phyloP scores from a whole-genome alignment of 2,113 vertebrate species.

The Sprattus sprattus region DNA sequence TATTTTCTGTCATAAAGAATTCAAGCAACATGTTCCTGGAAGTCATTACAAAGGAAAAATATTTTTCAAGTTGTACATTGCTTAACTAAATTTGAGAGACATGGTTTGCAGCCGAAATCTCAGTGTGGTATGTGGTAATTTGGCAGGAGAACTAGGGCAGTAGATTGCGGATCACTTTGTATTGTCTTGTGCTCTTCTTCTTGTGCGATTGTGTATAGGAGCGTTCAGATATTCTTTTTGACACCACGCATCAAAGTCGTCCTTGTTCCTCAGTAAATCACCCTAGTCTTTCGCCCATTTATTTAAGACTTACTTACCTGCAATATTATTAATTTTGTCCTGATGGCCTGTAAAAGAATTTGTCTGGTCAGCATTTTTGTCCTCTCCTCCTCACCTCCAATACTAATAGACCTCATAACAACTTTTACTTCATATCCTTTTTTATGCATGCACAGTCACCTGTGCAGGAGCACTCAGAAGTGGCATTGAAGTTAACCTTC shows the following conservation, averaged over 20 bases:
- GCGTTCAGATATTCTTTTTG: not conserved
- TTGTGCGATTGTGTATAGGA: not conserved
- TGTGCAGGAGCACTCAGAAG: slow-evolving; percentile 28
- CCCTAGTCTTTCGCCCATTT: slow-evolving; percentile 22
- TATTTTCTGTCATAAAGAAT: not conserved
- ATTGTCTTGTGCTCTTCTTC: not conserved
- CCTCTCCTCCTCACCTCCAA: slow-evolving; percentile 18
- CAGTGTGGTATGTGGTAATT: not conserved
- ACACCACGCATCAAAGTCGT: not conserved
- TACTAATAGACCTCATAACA: slow-evolving; percentile 24
- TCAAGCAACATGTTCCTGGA: not conserved
- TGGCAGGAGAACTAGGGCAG: not conserved
- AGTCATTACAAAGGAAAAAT: not conserved
- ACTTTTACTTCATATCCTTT: slow-evolving; percentile 3
- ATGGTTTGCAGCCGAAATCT: not conserved
- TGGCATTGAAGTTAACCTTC: slow-evolving; percentile 28
- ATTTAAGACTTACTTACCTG: slow-evolving; percentile 23
- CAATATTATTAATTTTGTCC: slow-evolving; percentile 14
- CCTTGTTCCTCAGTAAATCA: not conserved
- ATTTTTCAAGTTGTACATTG: not conserved
- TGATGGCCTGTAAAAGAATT: slow-evolving; percentile 26
- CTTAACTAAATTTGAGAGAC: not conserved
- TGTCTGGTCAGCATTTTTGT: slow-evolving; percentile 26
- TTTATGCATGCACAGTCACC: not conserved
- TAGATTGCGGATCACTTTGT: not conserved